These are phyloP conservation scores for Eumerus sabulonum DNA, from an alignment of 2,888 invertebrate genomes.

Conservation along the genomic window DNA sequence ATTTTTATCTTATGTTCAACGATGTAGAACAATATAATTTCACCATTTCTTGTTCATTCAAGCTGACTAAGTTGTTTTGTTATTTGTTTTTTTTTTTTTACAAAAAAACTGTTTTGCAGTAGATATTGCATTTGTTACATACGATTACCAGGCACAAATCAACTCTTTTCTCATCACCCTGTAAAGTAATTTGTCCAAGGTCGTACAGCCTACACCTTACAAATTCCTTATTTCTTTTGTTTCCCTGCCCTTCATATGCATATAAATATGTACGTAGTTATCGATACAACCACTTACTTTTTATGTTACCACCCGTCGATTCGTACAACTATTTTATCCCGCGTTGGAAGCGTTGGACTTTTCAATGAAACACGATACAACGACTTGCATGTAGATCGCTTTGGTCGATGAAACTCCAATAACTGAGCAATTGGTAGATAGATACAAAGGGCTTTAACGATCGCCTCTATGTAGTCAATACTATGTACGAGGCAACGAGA, in stretches of 20 bases:
- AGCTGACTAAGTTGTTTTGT: too few species aligned
- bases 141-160: too few species aligned
- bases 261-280: not conserved
- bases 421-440: too few species aligned
- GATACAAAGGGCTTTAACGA: not conserved
- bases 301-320: not conserved
- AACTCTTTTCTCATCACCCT: constrained; percentile 3
- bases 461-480: not conserved
- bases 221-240: not conserved
- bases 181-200: constrained; percentile 15
- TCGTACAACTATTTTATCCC: constrained; percentile 5
- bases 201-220: constrained; percentile 3
- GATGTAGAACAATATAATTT: too few species aligned
- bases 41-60: too few species aligned
- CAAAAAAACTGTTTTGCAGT: too few species aligned
- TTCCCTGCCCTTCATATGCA: constrained; percentile 1
- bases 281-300: constrained; percentile 33
- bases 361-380: constrained; percentile 31
- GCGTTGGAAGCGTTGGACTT: constrained; percentile 3
- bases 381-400: not conserved
- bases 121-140: too few species aligned
- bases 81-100: too few species aligned
- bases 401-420: too few species aligned
- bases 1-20: too few species aligned
- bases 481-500: too few species aligned